These are phyloP conservation scores for Alligator sinensis DNA, from an alignment of 2,113 vertebrate genomes.

Conservation along the genomic window DNA sequence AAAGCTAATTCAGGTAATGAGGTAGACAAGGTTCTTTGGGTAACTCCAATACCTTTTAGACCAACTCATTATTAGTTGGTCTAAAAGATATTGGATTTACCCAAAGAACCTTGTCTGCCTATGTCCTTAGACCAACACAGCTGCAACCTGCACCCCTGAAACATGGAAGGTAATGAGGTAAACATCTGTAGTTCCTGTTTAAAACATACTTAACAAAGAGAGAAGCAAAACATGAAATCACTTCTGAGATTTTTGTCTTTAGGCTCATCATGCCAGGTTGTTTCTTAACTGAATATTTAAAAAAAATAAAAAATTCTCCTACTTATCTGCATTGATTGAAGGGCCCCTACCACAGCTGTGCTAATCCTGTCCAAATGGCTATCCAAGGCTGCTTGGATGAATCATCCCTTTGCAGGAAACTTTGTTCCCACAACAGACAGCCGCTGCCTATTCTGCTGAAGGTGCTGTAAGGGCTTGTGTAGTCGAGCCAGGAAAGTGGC, in stretches of 20 bases:
- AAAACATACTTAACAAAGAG: background rate
- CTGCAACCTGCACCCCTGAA: too few relatives aligned
- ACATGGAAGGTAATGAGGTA: background rate
- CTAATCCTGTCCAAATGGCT: background rate
- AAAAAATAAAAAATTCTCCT: background rate
- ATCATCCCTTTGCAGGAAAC: background rate
- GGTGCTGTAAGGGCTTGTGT: background rate
- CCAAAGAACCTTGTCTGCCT: too few relatives aligned
- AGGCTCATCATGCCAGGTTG: fast-evolving
- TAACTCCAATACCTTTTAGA: too few relatives aligned
- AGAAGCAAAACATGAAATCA: background rate
- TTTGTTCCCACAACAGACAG: background rate
- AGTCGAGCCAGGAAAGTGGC: background rate
- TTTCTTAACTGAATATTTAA: background rate
- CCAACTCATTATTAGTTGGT: too few relatives aligned
- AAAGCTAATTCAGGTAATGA: too few relatives aligned
- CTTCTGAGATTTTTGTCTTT: background rate
- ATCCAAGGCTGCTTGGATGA: background rate
- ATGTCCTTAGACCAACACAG: too few relatives aligned
- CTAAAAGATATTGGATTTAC: too few relatives aligned
- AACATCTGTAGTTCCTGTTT: background rate
- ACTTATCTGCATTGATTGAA: background rate
- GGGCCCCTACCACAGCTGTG: background rate
- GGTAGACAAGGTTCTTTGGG: too few relatives aligned
- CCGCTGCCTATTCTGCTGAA: background rate